A percentile compares a stretch with the other conserved stretches of the same genome.
Evolutionary conservation across 2,113 vertebrate genomes (phyloP).

Genomic region (Dolichotis patagonum): DNA sequence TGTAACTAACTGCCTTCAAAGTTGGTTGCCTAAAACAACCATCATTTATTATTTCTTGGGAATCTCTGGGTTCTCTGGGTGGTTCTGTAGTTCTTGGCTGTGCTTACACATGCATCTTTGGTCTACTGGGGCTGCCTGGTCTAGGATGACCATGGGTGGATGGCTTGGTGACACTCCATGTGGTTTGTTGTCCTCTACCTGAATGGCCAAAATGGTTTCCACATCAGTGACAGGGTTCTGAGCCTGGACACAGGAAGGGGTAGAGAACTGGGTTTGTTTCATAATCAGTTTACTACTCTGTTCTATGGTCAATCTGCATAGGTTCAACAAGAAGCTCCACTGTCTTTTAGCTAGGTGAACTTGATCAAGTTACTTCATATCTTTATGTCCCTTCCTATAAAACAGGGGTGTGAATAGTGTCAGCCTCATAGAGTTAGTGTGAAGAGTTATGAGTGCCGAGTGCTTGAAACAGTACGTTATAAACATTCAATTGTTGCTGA

Average conservation of each 20-base stretch:
- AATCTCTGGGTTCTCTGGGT: neutral
- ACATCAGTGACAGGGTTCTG: neutral
- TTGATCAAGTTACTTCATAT: neutral
- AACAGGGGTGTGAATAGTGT: neutral
- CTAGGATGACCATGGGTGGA: neutral
- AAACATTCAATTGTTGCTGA: neutral
- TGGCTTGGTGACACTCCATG: neutral
- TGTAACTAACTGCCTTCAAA: neutral
- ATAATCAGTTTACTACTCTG: neutral
- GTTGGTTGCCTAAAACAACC: neutral
- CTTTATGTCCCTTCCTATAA: neutral
- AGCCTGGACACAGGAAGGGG: neutral
- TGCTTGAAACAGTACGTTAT: neutral
- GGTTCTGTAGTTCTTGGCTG: slow-evolving; percentile 43
- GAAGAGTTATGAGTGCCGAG: neutral
- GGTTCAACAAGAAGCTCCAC: neutral
- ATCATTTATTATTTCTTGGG: neutral
- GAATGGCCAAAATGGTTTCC: neutral
- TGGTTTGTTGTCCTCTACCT: neutral
- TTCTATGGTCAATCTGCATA: neutral
- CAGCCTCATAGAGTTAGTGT: neutral
- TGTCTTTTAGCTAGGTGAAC: neutral
- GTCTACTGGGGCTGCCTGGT: neutral
- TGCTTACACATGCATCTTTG: neutral
- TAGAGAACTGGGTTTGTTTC: neutral